phyloP scores from a whole-genome alignment of 2,797 vertebrate genomes.

The Lutjanus argentimaculatus region DNA sequence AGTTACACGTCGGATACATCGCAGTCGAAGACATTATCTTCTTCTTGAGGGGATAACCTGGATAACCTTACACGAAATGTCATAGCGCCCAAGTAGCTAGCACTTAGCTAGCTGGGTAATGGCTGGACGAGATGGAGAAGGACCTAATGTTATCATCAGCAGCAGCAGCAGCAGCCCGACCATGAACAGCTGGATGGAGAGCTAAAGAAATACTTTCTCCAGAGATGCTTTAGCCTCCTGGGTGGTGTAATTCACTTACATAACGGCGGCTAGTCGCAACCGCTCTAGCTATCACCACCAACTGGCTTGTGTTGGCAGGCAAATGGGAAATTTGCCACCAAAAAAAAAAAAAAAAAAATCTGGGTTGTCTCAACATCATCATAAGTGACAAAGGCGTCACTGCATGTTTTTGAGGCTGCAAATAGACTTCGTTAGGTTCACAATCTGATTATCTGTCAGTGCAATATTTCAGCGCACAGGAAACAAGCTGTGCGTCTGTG shows the following conservation, averaged over 20 bases:
- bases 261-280: slow-evolving; percentile 70
- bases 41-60: slow-evolving; percentile 82
- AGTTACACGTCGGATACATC: slow-evolving; percentile 64
- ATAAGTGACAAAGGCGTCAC: slow-evolving; percentile 42
- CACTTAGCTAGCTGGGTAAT: slow-evolving; percentile 76
- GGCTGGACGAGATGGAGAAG: slow-evolving; percentile 78
- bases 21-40: slow-evolving; percentile 67
- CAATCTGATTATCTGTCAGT: slow-evolving; percentile 28
- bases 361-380: slow-evolving; percentile 59
- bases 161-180: slow-evolving; percentile 53
- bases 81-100: slow-evolving; percentile 82
- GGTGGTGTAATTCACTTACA: slow-evolving; percentile 78
- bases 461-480: slow-evolving; percentile 30
- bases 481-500: slow-evolving; percentile 24
- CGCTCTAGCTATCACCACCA: slow-evolving; percentile 55
- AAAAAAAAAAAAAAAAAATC: slow-evolving; percentile 48
- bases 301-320: slow-evolving; percentile 67
- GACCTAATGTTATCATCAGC: slow-evolving; percentile 62
- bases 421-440: slow-evolving; percentile 42
- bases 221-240: slow-evolving; percentile 79
- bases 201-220: slow-evolving; percentile 69
- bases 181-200: slow-evolving; percentile 75
- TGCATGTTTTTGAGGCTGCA: slow-evolving; percentile 49
- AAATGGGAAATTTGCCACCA: slow-evolving; percentile 68
- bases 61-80: slow-evolving; percentile 86